These are phyloP conservation scores for Motacilla tschutschensis DNA, from an alignment of 2,113 vertebrate species.

Conservation along the genomic window DNA sequence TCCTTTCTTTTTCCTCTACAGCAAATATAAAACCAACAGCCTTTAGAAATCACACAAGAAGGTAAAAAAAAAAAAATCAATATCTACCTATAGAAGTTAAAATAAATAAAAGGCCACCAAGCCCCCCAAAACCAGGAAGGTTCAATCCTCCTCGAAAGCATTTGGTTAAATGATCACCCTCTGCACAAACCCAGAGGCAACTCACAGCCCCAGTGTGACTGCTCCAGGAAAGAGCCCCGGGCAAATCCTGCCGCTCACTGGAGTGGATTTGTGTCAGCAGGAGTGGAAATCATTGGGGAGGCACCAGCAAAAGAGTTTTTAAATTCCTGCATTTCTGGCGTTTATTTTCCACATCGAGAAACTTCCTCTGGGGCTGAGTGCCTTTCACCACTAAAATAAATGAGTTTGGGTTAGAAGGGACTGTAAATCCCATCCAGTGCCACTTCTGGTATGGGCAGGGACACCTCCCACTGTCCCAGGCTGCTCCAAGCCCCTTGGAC, in stretches of 20 bases:
- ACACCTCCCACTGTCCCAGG: neutral
- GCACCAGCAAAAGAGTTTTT: neutral
- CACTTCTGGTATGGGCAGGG: neutral
- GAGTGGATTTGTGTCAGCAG: neutral
- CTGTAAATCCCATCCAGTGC: neutral
- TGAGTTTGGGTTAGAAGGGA: neutral
- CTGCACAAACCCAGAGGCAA: neutral
- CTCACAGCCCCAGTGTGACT: neutral
- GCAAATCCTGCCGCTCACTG: neutral
- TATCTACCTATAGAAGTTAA: neutral
- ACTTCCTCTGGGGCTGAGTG: neutral
- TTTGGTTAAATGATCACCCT: neutral
- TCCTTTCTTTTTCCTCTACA: neutral
- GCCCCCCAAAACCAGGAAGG: neutral
- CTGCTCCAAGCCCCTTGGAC: neutral
- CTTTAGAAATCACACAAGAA: neutral
- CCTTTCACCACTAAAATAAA: neutral
- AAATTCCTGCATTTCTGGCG: neutral
- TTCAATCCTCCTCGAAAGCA: neutral
- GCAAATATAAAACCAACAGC: neutral
- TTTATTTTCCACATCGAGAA: neutral
- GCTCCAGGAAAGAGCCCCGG: neutral
- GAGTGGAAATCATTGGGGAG: neutral
- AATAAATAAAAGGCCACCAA: neutral
- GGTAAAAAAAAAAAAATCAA: neutral